Evolutionary conservation across 2,113 vertebrate species (phyloP).

Genomic region (Tympanuchus pallidicinctus): DNA sequence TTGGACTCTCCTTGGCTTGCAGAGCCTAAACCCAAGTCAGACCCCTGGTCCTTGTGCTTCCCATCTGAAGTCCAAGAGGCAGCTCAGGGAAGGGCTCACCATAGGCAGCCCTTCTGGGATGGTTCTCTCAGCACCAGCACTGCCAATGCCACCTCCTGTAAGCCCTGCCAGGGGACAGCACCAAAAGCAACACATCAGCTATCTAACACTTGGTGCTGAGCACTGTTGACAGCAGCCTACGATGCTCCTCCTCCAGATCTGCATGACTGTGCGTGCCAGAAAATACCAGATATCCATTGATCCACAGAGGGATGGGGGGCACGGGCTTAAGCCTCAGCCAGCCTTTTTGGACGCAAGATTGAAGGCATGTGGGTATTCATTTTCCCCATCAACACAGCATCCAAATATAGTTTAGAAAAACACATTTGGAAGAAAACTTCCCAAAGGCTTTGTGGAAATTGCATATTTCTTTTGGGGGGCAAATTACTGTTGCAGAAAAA

Average conservation of each 20-base stretch:
- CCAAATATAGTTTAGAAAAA: neutral
- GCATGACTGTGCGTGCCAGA: neutral
- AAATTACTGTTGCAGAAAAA: neutral
- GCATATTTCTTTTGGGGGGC: fast-evolving
- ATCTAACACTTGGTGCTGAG: neutral
- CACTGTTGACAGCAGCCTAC: neutral
- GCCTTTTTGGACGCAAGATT: neutral
- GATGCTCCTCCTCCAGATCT: neutral
- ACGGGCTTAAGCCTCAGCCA: neutral
- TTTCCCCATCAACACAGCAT: neutral
- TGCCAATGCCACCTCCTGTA: neutral
- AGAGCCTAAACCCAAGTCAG: neutral
- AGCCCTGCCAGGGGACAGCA: neutral
- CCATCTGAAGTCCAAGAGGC: too few relatives aligned
- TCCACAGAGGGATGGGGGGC: neutral
- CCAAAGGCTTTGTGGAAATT: neutral
- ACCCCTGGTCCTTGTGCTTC: too few relatives aligned
- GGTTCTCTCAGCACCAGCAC: neutral
- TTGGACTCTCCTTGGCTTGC: neutral
- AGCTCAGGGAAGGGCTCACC: fast-evolving
- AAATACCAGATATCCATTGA: neutral
- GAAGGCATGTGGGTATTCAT: neutral
- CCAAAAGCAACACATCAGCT: neutral
- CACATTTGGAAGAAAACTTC: neutral
- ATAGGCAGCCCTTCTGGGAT: neutral